Base-by-base conservation (phyloP, 2,113 vertebrate species). In the Grammomys surdaster region DNA sequence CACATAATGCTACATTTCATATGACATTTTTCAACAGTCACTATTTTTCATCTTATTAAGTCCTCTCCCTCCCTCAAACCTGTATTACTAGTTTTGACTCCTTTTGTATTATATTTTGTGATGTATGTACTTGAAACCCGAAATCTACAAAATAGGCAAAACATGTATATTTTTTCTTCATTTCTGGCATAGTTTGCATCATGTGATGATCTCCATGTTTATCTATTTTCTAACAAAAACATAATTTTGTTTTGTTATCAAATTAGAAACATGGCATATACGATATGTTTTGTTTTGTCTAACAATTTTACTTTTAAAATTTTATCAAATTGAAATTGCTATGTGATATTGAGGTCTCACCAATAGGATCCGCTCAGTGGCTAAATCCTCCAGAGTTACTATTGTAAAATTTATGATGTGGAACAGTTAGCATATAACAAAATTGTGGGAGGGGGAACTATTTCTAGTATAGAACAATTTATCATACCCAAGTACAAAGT, bases 11-110 rank as follows among this genome's bases (percentile, higher is more conserved):
- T 58, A 19, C 17, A 82, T 58, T 82, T 24, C 20, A 26, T 60
- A 14, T 40, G 5, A 81, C 9, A 56, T 36, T 80, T 84, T 84
- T 28, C 19, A 60, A 40, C 6, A 14, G 0, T 60, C 14, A 43
- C 80, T 6, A 28, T 9, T 5, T 40, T 60, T 40, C 1, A 4
- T 36, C 5, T 12, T 60, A 40, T 40, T 7, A 40, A 40, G 6
- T 6, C n/a, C 20, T 6, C 16, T 26, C 20, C 22, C 1, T 60
- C 56, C 0, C 5, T 0, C 3, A 5, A 3, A 40, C 22, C 4
- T 1, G 5, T 26, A 6, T n/a, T 56, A 7, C 19, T 56, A n/a
- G 16, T n/a, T 10, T 3, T 81, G 19, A 24, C 19, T n/a, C 31
- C 48, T 3, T 81, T 19, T 81, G 33, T 40, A 28, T 40, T 40